Percentiles rank a stretch among this genome's conserved stretches.
Conservation (phyloP, 2,113 vertebrate species). For the Herpetotheres cachinnans region DNA sequence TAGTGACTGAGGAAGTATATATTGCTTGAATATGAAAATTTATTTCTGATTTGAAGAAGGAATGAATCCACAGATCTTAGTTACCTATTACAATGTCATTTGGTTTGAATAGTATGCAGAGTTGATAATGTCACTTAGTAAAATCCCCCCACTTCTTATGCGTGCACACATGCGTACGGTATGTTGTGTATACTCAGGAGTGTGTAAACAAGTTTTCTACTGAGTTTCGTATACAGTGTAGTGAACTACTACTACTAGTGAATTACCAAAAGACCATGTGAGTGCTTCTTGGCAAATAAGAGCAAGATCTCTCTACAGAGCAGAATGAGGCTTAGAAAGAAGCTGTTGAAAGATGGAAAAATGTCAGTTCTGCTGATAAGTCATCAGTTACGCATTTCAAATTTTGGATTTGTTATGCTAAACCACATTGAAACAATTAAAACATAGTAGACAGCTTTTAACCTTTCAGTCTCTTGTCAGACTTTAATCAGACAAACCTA, state of each 20-base stretch:
- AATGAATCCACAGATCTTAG: not conserved
- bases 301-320: not conserved
- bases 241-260: not conserved
- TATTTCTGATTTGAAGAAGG: not conserved
- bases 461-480: not conserved
- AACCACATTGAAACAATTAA: not conserved
- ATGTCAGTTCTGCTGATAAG: not conserved
- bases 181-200: not conserved
- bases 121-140: not conserved
- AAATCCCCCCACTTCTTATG: not conserved
- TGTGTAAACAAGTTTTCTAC: not conserved
- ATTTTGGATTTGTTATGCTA: not conserved
- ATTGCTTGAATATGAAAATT: not conserved
- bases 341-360: not conserved
- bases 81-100: not conserved
- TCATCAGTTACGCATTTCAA: not conserved
- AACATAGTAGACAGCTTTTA: not conserved
- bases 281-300: not conserved
- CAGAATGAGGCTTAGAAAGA: not conserved
- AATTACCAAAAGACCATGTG: not conserved
- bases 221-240: not conserved
- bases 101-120: not conserved
- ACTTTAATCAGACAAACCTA: not conserved
- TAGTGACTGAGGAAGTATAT: not conserved
- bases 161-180: rapidly evolving